A percentile compares a stretch with the other conserved stretches of the same genome.
phyloP scores from a whole-genome alignment of 2,888 invertebrate genomes.

The Mythimna pallens region DNA sequence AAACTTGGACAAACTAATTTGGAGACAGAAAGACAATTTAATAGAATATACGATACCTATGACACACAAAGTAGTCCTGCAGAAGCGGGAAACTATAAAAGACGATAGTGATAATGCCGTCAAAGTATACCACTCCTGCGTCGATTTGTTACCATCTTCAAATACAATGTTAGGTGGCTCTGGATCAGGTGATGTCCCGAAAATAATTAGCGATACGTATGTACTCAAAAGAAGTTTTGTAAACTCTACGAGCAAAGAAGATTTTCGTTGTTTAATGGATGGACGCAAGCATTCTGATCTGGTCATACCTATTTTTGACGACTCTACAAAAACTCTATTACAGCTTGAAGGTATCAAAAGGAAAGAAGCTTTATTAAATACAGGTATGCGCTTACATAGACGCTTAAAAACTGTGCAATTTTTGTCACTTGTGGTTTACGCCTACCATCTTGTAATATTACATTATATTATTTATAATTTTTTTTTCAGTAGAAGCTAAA shows the following conservation, averaged over 20 bases:
- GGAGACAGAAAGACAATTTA: slow-evolving; percentile 72
- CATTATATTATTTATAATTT: background rate
- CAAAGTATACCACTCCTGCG: slow-evolving; percentile 84
- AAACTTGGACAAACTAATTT: slow-evolving; percentile 81
- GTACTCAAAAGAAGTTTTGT: slow-evolving; percentile 66
- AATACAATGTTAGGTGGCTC: slow-evolving; percentile 57
- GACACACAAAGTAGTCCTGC: slow-evolving; percentile 81
- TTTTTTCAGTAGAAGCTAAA: slow-evolving; percentile 50
- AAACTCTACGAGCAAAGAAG: slow-evolving; percentile 16
- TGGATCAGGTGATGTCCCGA: slow-evolving; percentile 73
- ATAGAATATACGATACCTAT: slow-evolving; percentile 83
- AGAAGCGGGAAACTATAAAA: slow-evolving; percentile 64
- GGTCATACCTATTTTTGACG: slow-evolving; percentile 23
- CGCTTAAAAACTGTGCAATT: slow-evolving; percentile 3
- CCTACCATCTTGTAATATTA: background rate
- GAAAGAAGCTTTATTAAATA: slow-evolving; percentile 20
- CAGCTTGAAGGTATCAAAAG: slow-evolving; percentile 29
- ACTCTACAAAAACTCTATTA: slow-evolving; percentile 49
- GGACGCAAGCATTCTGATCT: slow-evolving; percentile 13
- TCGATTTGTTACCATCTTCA: slow-evolving; percentile 76
- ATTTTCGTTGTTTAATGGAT: background rate
- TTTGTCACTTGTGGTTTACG: background rate
- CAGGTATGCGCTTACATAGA: slow-evolving; percentile 16
- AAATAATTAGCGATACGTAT: slow-evolving; percentile 78
- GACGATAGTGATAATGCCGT: slow-evolving; percentile 48